Evolutionary conservation across 2,888 invertebrate species (phyloP).

Genomic region (Sicus ferrugineus): DNA sequence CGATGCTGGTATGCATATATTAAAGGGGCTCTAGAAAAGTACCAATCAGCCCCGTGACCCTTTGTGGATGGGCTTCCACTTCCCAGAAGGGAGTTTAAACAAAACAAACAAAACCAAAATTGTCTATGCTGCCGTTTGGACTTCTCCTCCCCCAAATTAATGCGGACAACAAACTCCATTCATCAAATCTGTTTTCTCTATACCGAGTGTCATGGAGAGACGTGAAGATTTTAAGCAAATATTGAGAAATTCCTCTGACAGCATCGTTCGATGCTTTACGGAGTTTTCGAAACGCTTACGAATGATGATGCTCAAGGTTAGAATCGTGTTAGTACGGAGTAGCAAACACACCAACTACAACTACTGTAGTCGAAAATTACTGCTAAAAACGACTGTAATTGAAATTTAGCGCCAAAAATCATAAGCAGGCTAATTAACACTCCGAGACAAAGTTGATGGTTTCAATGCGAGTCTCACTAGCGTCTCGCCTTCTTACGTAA

Average conservation of each 20-base stretch:
- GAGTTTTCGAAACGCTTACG: not conserved
- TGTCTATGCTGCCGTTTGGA: no score
- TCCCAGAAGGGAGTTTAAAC: no score
- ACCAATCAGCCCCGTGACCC: no score
- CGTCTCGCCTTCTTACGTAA: no score
- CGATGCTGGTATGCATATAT: no score
- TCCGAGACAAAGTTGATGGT: not conserved
- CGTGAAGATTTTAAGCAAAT: slow-evolving; percentile 35
- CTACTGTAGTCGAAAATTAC: not conserved
- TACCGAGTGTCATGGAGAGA: slow-evolving; percentile 16
- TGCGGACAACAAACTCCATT: slow-evolving; percentile 17
- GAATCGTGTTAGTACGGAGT: not conserved
- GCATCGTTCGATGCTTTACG: not conserved
- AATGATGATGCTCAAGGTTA: slow-evolving; percentile 9
- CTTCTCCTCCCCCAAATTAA: not conserved
- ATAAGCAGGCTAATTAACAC: not conserved
- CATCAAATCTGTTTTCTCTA: not conserved
- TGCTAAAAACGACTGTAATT: not conserved
- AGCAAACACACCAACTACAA: not conserved
- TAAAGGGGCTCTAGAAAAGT: no score
- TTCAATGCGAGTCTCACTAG: no score
- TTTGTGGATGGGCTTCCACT: no score
- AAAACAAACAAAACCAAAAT: no score
- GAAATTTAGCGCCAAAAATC: slow-evolving; percentile 8
- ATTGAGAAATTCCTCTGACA: not conserved